Percentiles rank a stretch among this genome's conserved stretches.
Evolutionary conservation across 2,113 vertebrate species (phyloP).

Genomic region (Aptenodytes patagonicus): DNA sequence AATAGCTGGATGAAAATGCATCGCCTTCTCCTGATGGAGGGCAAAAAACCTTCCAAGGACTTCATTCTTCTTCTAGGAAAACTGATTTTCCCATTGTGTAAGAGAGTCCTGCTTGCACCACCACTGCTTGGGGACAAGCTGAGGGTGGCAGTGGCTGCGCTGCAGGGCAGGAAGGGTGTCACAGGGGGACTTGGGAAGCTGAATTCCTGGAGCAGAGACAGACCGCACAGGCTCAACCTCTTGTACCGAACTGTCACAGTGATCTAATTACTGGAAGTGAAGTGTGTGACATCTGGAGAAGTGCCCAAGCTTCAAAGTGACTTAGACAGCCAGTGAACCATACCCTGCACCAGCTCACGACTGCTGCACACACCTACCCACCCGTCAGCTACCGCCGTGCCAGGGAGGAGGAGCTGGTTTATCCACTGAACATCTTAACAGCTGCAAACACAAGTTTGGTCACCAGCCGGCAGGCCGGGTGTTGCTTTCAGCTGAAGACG

Average conservation of each 20-base stretch:
- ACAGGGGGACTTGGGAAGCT: not conserved
- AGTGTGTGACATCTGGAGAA: constrained; percentile 49
- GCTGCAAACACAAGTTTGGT: not conserved
- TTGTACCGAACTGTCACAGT: not conserved
- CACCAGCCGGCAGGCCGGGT: not conserved
- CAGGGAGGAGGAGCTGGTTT: not conserved
- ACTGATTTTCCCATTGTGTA: not conserved
- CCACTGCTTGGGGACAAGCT: not conserved
- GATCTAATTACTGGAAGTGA: constrained; percentile 60
- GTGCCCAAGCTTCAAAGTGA: constrained; percentile 16
- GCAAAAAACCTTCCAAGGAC: not conserved
- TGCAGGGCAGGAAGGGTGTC: not conserved
- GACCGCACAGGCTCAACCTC: constrained; percentile 5
- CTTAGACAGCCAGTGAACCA: not conserved
- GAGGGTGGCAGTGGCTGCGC: not conserved
- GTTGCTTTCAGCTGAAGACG: not conserved
- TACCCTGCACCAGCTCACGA: not conserved
- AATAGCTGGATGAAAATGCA: not conserved
- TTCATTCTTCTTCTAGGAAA: not conserved
- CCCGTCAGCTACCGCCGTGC: not conserved
- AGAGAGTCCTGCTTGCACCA: not conserved
- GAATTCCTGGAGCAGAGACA: constrained; percentile 2
- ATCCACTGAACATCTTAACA: not conserved
- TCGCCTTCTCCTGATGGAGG: not conserved
- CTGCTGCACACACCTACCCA: not conserved